Evolutionary conservation across 2,797 vertebrate genomes (phyloP).

Genomic region (Chanos chanos): DNA sequence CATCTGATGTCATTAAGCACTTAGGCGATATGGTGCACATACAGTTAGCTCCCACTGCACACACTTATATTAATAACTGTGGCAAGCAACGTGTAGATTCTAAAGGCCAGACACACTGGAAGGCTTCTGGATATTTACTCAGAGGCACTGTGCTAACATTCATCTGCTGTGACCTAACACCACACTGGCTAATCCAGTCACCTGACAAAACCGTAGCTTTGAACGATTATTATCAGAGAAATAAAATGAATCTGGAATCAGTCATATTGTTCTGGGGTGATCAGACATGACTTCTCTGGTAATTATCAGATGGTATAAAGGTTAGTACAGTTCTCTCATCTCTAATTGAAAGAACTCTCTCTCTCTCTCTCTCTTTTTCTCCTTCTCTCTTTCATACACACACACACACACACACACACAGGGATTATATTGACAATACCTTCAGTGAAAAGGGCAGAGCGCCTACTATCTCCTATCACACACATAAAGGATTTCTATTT

Average conservation of each 20-base stretch:
- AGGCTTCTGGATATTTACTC: background rate
- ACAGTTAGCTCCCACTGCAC: background rate
- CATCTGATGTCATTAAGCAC: constrained; percentile 40
- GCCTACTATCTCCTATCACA: constrained; percentile 62
- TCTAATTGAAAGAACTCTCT: constrained; percentile 56
- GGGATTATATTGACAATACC: constrained; percentile 64
- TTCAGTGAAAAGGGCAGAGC: constrained; percentile 58
- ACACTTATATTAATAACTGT: background rate
- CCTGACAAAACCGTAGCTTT: background rate
- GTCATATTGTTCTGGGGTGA: too few relatives aligned
- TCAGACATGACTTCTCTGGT: constrained; percentile 13
- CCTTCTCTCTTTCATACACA: too few relatives aligned
- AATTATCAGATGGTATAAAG: constrained; percentile 52
- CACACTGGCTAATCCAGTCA: background rate
- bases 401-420: constrained; percentile 61
- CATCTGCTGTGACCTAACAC: background rate
- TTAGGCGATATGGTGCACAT: constrained; percentile 22
- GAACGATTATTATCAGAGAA: constrained; percentile 1
- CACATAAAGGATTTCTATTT: constrained; percentile 38
- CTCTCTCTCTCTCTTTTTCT: too few relatives aligned
- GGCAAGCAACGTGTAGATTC: too few relatives aligned
- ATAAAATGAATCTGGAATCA: too few relatives aligned
- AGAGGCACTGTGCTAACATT: background rate
- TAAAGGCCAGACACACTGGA: background rate
- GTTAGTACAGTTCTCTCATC: constrained; percentile 68